phyloP scores from a whole-genome alignment of 2,797 vertebrate genomes.

The Anomalospiza imberbis region DNA sequence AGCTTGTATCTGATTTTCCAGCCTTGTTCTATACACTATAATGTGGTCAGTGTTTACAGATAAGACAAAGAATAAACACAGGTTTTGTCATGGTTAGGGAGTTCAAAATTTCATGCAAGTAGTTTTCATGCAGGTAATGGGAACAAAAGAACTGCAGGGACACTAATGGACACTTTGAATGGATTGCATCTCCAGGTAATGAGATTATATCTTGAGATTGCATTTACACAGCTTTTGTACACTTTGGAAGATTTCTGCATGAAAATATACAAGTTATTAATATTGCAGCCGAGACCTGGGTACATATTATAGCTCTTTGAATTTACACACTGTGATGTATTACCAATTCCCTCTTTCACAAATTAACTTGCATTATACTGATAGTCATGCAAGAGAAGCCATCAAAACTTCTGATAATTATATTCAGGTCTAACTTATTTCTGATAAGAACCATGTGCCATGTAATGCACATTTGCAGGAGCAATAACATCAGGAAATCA shows the following conservation, averaged over 20 bases:
- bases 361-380: neutral
- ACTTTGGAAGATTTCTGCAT: neutral
- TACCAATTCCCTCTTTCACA: neutral
- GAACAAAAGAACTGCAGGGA: neutral
- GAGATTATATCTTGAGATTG: neutral
- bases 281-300: rapidly evolving
- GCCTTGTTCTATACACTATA: neutral
- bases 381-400: neutral
- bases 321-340: neutral
- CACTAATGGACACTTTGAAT: neutral
- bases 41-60: neutral
- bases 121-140: neutral
- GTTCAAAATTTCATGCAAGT: neutral
- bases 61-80: neutral
- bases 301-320: neutral
- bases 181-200: neutral
- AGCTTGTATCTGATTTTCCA: neutral
- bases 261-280: neutral
- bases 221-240: neutral
- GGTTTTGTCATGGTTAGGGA: neutral
- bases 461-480: neutral
- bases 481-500: neutral
- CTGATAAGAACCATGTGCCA: neutral
- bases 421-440: neutral
- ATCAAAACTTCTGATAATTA: neutral